Conservation (phyloP, 2,113 vertebrate genomes). For the Myocastor coypus region DNA sequence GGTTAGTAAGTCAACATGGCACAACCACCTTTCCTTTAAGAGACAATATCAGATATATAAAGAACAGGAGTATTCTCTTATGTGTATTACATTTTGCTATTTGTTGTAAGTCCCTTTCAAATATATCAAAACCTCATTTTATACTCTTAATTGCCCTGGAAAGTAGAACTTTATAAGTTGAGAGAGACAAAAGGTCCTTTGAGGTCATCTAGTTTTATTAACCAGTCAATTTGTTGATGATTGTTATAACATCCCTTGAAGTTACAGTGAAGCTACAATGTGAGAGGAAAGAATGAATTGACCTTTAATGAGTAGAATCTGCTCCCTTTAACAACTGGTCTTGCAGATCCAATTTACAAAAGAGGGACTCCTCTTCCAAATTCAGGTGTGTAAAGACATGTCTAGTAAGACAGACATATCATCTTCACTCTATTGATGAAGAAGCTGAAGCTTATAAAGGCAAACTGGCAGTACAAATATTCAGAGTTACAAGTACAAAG, state of each 20-base stretch:
- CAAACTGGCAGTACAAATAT: neutral
- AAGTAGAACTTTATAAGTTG: constrained; percentile 32
- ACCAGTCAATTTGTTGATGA: neutral
- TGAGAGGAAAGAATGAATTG: neutral
- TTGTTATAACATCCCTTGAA: neutral
- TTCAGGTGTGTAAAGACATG: neutral
- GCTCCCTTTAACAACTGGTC: constrained; percentile 31
- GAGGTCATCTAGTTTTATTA: constrained; percentile 24
- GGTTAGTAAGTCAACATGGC: constrained; percentile 24
- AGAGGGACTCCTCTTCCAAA: constrained; percentile 47
- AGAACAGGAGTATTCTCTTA: neutral
- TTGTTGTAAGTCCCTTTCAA: neutral
- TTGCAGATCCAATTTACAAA: neutral
- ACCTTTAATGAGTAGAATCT: constrained; percentile 19
- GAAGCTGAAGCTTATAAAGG: constrained; percentile 10
- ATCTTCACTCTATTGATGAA: constrained; percentile 40
- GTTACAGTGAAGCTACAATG: neutral
- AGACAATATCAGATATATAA: neutral
- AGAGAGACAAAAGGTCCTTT: neutral
- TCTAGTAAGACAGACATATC: neutral
- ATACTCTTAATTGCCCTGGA: constrained; percentile 2
- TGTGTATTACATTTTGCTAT: constrained; percentile 17
- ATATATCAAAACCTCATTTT: neutral
- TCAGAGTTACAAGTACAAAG: constrained; percentile 46
- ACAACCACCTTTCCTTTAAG: constrained; percentile 34